These are phyloP conservation scores for Harmothoe impar DNA, from an alignment of 2,888 invertebrate genomes.

Conservation along the genomic window DNA sequence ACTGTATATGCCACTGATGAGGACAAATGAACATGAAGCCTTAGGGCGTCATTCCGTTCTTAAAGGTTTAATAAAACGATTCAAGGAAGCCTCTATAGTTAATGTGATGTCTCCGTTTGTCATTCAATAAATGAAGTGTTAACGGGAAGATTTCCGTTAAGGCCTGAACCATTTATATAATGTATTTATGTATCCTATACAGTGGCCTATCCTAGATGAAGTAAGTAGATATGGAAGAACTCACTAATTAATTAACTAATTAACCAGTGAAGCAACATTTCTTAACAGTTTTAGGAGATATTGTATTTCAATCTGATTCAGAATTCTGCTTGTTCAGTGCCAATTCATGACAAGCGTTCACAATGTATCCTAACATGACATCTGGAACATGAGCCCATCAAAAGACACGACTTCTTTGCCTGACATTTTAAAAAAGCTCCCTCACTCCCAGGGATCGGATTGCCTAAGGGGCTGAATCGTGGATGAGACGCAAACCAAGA, in stretches of 20 bases:
- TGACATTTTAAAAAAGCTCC: not conserved
- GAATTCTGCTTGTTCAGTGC: not conserved
- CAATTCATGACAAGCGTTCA: not conserved
- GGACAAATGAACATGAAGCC: too few relatives aligned
- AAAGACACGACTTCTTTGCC: not conserved
- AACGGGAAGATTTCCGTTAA: not conserved
- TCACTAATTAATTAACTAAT: not conserved
- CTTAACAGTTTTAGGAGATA: not conserved
- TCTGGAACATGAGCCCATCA: not conserved
- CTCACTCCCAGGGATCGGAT: not conserved
- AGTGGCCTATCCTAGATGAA: too few relatives aligned
- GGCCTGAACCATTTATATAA: too few relatives aligned
- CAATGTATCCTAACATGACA: not conserved
- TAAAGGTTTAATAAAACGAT: too few relatives aligned
- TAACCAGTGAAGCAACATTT: not conserved
- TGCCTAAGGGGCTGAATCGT: not conserved
- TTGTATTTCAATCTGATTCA: not conserved
- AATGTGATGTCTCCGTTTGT: constrained; percentile 9
- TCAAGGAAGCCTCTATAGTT: too few relatives aligned
- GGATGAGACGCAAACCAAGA: too few relatives aligned
- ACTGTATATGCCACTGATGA: too few relatives aligned
- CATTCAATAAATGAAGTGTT: not conserved
- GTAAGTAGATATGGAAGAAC: not conserved
- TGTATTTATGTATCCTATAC: too few relatives aligned
- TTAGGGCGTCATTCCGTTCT: too few relatives aligned